Percentiles rank a stretch among this genome's conserved stretches.
phyloP scores from a whole-genome alignment of 2,888 invertebrate genomes.

The Pocota personata region DNA sequence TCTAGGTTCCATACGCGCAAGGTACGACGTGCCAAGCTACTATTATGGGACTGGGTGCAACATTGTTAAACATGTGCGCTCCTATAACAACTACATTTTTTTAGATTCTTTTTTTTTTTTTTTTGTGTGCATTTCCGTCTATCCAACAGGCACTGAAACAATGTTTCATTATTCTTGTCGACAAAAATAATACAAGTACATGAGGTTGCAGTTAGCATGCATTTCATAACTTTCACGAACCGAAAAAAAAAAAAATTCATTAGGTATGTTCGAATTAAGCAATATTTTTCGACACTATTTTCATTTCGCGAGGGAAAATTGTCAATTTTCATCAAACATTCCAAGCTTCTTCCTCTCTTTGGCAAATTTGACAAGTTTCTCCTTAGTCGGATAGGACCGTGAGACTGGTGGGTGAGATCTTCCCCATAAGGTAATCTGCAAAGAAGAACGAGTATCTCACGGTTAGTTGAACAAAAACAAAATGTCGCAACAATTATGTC shows the following conservation, averaged over 20 bases:
- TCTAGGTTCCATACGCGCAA: neutral
- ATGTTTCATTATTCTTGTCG: neutral
- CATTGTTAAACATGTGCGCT: neutral
- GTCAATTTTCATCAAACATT: conserved; percentile 42
- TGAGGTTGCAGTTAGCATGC: neutral
- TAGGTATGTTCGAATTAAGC: conserved; percentile 3
- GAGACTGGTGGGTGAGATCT: conserved; percentile 42
- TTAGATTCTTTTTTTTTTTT: conserved; percentile 11
- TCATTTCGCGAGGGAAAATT: conserved; percentile 32
- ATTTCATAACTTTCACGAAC: conserved; percentile 10
- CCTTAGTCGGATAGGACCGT: neutral
- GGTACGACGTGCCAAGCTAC: conserved; percentile 8
- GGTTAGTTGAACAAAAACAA: conserved; percentile 28
- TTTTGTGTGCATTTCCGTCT: neutral
- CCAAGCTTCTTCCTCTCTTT: neutral
- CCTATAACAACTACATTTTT: conserved; percentile 13
- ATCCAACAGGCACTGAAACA: neutral
- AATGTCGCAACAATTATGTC: conserved; percentile 67
- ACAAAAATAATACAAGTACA: neutral
- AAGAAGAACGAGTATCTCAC: conserved; percentile 9
- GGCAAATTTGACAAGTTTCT: conserved; percentile 17
- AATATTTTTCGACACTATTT: conserved; percentile 20
- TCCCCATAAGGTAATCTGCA: neutral
- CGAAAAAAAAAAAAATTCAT: neutral
- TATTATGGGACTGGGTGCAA: neutral